Evolutionary conservation across 2,797 vertebrate genomes (phyloP), one percentile per base, ranked within the genome.

Genomic region (Myoxocephalus aenaeus): DNA sequence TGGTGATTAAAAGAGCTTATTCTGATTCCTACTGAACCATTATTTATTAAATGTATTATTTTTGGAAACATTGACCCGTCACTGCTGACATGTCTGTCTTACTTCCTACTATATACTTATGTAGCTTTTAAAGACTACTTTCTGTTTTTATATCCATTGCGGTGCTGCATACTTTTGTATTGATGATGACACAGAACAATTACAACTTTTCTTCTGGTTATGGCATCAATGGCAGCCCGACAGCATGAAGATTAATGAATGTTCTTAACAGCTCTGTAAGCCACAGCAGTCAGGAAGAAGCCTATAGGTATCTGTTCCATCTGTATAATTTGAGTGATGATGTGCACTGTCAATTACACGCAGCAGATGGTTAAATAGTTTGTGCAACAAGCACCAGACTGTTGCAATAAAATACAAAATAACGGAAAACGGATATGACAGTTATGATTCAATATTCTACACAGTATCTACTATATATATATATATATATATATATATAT

Each of bases 251-350:
- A n/a, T 32, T 14, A 69, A 57, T 57, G 67, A 69, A 54, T 9
- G 38, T 42, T 68, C 3, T 57, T 14, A 57, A 40, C 34, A 56
- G n/a, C 34, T 40, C 36, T 20, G 15, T 20, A 64, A 64, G 27
- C 22, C 40, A 64, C 15, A 2, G 14, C 32, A 54, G 22, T 54
- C 17, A 50, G 46, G 32, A 25, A n/a, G 34, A 27, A 40, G 50
- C 65, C 65, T 56, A 18, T 14, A 54, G 65, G 65, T 68, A 53
- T 54, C 22, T 56, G 22, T 0, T 42, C 65, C 65, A 56, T 40
- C 36, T 68, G 36, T 56, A 68, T 56, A 54, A 68, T 68, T 40
- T 36, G 51, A 54, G 36, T 20, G 65, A 54, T 68, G 22, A 54
- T 54, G 50, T 54, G 34, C 50, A 67, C 34, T 67, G 1, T 54